Evolutionary conservation across 2,888 invertebrate genomes (phyloP).

Genomic region (Orchesella flavescens): DNA sequence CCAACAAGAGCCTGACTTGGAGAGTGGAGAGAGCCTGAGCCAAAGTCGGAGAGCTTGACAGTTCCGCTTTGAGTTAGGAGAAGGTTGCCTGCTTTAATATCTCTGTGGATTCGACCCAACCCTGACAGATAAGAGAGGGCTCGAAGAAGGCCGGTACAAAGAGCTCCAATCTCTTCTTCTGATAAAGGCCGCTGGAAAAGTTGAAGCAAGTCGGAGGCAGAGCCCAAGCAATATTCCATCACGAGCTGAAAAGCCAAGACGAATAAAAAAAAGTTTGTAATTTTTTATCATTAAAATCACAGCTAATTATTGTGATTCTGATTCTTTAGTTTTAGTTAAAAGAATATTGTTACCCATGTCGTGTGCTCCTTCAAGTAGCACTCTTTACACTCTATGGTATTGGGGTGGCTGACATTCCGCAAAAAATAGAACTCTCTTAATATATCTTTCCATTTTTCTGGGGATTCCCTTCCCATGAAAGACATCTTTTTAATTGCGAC

Average conservation of each 20-base stretch:
- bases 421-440: constrained; percentile 98
- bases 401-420: constrained; percentile 77
- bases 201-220: constrained; percentile 99
- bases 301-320: too few relatives aligned
- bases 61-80: constrained; percentile 96
- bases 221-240: constrained; percentile 99
- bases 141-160: constrained; percentile 94
- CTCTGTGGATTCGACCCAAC: constrained; percentile 85
- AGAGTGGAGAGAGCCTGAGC: constrained; percentile 96
- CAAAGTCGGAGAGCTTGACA: constrained; percentile 99
- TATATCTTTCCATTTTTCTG: constrained; percentile 99
- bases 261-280: too few relatives aligned
- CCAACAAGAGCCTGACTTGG: constrained; percentile 99
- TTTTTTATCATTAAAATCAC: too few relatives aligned
- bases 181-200: constrained; percentile 96
- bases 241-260: constrained; percentile 88
- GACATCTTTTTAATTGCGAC: constrained; percentile 99
- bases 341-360: constrained; percentile 83
- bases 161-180: constrained; percentile 97
- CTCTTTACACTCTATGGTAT: constrained; percentile 97
- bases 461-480: constrained; percentile 95
- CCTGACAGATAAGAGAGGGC: constrained; percentile 96
- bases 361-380: constrained; percentile 98
- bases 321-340: too few relatives aligned
- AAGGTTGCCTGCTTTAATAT: constrained; percentile 99